Conservation (phyloP, 2,113 vertebrate genomes). For the Lipotes vexillifer region DNA sequence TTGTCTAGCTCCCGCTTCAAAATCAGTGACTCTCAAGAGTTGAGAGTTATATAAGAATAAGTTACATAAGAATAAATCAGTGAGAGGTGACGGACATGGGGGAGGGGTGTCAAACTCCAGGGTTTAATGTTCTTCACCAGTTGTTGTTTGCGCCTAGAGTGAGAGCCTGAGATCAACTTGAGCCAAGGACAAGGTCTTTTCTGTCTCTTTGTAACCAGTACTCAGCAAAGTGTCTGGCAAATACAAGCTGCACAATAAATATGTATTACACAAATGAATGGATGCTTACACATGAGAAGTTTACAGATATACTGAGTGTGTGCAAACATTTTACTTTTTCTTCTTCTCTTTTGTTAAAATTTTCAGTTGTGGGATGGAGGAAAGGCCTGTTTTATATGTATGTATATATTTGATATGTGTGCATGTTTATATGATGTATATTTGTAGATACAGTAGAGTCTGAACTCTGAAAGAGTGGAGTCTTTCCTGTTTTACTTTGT, state of each 20-base stretch:
- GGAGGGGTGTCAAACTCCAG: not conserved
- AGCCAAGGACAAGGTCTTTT: not conserved
- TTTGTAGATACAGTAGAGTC: not conserved
- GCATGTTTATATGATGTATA: not conserved
- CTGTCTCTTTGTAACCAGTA: not conserved
- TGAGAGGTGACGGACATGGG: fast-evolving
- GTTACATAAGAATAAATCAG: not conserved
- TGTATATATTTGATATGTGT: not conserved
- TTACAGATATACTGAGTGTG: not conserved
- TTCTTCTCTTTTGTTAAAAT: not conserved
- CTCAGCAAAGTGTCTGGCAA: not conserved
- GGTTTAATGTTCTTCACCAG: not conserved
- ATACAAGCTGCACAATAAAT: not conserved
- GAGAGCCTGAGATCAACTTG: not conserved
- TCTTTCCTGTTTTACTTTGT: not conserved
- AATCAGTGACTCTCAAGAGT: not conserved
- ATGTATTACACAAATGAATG: not conserved
- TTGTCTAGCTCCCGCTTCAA: not conserved
- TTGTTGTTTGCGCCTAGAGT: not conserved
- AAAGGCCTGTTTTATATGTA: not conserved
- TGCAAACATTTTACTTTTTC: not conserved
- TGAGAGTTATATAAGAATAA: not conserved
- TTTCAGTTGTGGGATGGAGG: not conserved
- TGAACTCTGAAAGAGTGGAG: not conserved
- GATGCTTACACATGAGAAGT: not conserved